Evolutionary conservation across 2,113 vertebrate genomes (phyloP), one percentile per base, ranked within the genome.

Genomic region (Paedocypris sp.): DNA sequence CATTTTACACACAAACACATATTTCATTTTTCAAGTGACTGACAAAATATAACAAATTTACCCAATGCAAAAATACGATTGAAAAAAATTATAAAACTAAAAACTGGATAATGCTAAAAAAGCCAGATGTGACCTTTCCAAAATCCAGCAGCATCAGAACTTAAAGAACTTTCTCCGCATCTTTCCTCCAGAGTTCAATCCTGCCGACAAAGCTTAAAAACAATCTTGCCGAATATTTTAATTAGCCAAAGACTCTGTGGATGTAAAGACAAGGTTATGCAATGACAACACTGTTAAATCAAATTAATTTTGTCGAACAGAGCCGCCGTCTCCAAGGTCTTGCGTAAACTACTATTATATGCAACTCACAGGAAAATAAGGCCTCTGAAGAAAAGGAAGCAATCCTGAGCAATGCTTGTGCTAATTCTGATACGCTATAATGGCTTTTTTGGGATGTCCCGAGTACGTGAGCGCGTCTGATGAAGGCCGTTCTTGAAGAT

Each of bases 231-330:
- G 45, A 51, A 23, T 36, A 39, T 43, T 74, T 70, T 70, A 72
- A 77, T 77, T 72, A 72, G 49, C 29, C 45, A 31, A 66, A 42
- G 31, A 18, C 25, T 60, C 42, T 63, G 39, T 54, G 32, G 15
- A 42, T 32, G 23, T 56, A 43, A 49, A 63, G 62, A 60, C 49
- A 60, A 20, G 16, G 46, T 59, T 61, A 39, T 53, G 42, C 52
- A 60, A 67, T 54, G 56, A 33, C 42, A 47, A 5, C 39, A 5
- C 11, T 18, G n/a, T 50, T 61, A 67, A 65, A 62, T 69, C 59
- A 68, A 72, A 72, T 72, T 61, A 12, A 50, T 56, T 69, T 50
- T 32, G 54, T 45, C 46, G 36, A 31, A 39, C 60, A 49, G 50
- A 29, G 42, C 39, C 43, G 47, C 38, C 11, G 3, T 10, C 33